phyloP scores from a whole-genome alignment of 2,113 vertebrate species.

The Rissa tridactyla region DNA sequence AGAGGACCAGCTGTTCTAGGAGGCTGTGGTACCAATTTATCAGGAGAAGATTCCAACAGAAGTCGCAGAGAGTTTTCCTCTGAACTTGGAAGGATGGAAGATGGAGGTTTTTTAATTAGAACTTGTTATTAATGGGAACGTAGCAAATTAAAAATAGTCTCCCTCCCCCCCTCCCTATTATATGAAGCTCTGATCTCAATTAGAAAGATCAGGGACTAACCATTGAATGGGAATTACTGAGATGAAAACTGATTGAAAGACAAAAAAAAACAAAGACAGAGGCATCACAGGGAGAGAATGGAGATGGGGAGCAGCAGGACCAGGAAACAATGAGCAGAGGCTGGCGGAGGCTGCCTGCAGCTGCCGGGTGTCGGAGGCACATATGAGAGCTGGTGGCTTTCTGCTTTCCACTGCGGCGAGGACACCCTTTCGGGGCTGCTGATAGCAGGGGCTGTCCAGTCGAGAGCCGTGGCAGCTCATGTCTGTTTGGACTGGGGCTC shows the following conservation, averaged over 20 bases:
- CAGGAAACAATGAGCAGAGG: neutral
- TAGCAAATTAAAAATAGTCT: slow-evolving; percentile 80
- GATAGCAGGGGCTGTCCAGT: neutral
- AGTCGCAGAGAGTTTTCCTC: slow-evolving; percentile 58
- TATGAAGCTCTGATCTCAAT: slow-evolving; percentile 80
- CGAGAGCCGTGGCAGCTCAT: neutral
- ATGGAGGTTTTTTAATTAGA: slow-evolving; percentile 79
- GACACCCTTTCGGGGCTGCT: neutral
- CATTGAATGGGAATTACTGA: slow-evolving; percentile 72
- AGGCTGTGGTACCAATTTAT: slow-evolving; percentile 67
- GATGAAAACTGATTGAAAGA: slow-evolving; percentile 71
- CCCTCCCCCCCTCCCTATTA: slow-evolving; percentile 62
- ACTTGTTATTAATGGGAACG: slow-evolving; percentile 79
- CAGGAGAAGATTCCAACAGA: slow-evolving; percentile 66
- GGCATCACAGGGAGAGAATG: neutral
- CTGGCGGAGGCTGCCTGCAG: neutral
- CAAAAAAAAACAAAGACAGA: slow-evolving; percentile 30
- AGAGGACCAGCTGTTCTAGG: slow-evolving; percentile 72
- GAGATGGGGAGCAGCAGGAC: neutral
- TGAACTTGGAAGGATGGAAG: slow-evolving; percentile 72
- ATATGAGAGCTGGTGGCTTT: neutral
- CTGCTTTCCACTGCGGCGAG: neutral
- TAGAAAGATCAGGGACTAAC: slow-evolving; percentile 78
- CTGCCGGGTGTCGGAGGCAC: neutral
- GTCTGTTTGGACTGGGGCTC: neutral